These are phyloP conservation scores for Zaprionus africanus DNA, from an alignment of 1,140 invertebrate species.

Conservation along the genomic window DNA sequence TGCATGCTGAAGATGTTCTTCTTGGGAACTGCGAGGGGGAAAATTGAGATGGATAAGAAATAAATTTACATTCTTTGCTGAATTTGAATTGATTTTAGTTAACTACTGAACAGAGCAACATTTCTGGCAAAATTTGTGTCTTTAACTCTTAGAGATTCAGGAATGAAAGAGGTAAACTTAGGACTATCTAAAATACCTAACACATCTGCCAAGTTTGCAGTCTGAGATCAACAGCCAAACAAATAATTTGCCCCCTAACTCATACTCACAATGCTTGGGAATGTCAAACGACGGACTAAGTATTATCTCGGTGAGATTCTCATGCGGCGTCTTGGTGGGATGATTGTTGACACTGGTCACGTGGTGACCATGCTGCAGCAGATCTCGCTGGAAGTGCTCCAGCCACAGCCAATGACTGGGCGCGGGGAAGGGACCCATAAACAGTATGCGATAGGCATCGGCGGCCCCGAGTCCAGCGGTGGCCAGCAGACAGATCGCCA, in stretches of 20 bases:
- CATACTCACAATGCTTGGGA: conserved; percentile 83
- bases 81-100: neutral
- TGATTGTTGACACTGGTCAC: conserved; percentile 86
- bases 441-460: conserved; percentile 69
- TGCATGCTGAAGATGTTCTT: conserved; percentile 79
- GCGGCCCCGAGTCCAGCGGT: conserved; percentile 10
- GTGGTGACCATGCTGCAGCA: conserved; percentile 86
- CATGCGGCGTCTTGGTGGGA: conserved; percentile 81
- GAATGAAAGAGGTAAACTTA: neutral
- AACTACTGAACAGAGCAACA: neutral
- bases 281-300: conserved; percentile 85
- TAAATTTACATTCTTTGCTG: too few species aligned
- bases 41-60: neutral
- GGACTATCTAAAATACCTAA: too few species aligned
- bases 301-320: conserved; percentile 85
- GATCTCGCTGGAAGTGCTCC: conserved; percentile 85
- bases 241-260: too few species aligned
- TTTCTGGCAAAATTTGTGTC: neutral
- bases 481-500: conserved; percentile 44
- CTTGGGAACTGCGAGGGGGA: conserved; percentile 68
- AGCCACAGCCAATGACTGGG: conserved; percentile 86
- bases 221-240: too few species aligned
- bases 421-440: conserved; percentile 82
- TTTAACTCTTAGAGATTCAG: neutral
- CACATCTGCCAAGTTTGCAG: too few species aligned